Evolutionary conservation across 1,140 invertebrate species (phyloP), one percentile per base, ranked within the genome.

Genomic region (Drosophila sp.): DNA sequence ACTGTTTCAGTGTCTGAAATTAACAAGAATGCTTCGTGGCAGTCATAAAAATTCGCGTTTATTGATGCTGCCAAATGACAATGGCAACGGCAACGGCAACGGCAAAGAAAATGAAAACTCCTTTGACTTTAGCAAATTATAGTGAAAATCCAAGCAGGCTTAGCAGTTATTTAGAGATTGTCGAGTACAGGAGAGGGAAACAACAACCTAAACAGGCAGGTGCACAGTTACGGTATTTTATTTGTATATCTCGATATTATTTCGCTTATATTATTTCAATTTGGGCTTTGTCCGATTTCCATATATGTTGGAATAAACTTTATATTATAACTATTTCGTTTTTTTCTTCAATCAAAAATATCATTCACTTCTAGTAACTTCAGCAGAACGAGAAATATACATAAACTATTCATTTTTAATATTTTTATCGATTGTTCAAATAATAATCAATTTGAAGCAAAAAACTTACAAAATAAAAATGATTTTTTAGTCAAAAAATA

Each of bases 41-140:
- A 61, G 70, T 82, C 73, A 90, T 89, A 89, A 89, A 50, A 89
- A 89, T 84, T 89, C 65, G 84, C 84, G 84, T 89, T 89, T 89
- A 89, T 89, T 89, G 84, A 80, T 80, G 83, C 80, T 77, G 70
- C 79, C 84, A 86, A 86, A 70, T 85, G 83, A 66, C 72, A 57
- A 72, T 38, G 72, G 4, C 30, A 30, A 4, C 30, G 8, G 35
- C 35, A 11, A 10, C 1, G 7, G 10, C 40, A 30, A 54, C 11
- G 33, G 27, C n/a, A 8, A 23, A 27, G 57, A 62, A 81, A 81
- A 73, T 66, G 66, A 72, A 75, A 80, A 78, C 76, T 65, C 64
- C 47, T 68, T 65, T 67, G 67, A 30, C 33, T 30, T 7, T 30
- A 3, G 10, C 7, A 47, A 66, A 67, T 64, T 66, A 76, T 69